Conservation (phyloP, 2,113 vertebrate species). For the Rafetus swinhoei region DNA sequence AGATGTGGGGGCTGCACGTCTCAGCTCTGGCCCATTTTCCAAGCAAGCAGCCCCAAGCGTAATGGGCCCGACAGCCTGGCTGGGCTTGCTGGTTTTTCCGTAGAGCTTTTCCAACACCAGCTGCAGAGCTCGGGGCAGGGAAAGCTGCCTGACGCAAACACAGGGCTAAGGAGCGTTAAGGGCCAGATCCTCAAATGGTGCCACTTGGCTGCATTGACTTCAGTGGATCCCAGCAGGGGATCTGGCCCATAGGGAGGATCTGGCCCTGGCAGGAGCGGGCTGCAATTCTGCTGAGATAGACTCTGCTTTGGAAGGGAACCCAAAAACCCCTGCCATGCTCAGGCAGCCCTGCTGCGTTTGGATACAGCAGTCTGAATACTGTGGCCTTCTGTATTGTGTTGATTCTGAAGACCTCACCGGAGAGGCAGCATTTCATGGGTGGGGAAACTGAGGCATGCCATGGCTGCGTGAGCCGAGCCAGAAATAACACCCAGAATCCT, state of each 20-base stretch:
- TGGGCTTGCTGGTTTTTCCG: not conserved
- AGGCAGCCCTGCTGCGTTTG: not conserved
- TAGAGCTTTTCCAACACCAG: not conserved
- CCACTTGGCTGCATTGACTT: not conserved
- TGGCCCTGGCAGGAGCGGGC: not conserved
- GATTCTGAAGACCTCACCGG: not conserved
- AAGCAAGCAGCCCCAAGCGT: not conserved
- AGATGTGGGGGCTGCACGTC: not conserved
- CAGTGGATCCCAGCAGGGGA: not conserved
- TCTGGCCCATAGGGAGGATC: not conserved
- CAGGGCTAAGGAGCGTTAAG: not conserved
- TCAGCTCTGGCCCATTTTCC: not conserved
- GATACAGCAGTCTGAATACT: not conserved
- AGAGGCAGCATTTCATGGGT: not conserved
- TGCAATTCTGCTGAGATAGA: not conserved
- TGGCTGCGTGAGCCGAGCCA: not conserved
- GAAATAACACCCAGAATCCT: not conserved
- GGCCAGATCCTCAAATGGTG: not conserved
- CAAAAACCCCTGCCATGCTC: not conserved
- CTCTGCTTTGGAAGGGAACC: not conserved
- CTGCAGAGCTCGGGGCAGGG: not conserved
- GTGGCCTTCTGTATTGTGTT: not conserved
- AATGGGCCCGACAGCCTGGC: not conserved
- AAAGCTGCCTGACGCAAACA: not conserved
- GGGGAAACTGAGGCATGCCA: not conserved